phyloP scores from a whole-genome alignment of 2,113 vertebrate species.

The Psilopogon haemacephalus region DNA sequence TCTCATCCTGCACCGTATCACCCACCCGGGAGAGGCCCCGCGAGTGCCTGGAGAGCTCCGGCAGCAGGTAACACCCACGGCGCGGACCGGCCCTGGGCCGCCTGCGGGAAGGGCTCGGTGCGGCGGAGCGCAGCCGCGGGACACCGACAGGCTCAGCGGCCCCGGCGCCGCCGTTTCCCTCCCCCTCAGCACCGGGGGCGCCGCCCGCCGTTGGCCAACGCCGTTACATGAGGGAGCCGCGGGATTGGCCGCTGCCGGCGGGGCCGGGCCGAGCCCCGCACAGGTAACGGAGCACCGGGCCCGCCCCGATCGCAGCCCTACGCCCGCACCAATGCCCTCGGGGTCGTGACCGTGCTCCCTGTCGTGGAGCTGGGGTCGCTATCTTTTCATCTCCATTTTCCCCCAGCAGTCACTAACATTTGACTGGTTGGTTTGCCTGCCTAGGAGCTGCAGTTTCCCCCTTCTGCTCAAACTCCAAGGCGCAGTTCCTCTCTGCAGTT shows the following conservation, averaged over 20 bases:
- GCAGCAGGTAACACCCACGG: neutral
- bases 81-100: neutral
- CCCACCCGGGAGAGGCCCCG: neutral
- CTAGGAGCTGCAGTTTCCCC: neutral
- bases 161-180: neutral
- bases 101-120: neutral
- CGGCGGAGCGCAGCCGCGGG: neutral
- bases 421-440: neutral
- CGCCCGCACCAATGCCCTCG: neutral
- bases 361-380: neutral
- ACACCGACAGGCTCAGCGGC: neutral
- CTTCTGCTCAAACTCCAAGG: neutral
- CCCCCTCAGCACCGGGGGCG: fast-evolving
- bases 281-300: neutral
- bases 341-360: neutral
- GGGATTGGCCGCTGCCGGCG: neutral
- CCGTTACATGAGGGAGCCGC: neutral
- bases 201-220: neutral
- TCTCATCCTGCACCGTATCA: neutral
- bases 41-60: neutral
- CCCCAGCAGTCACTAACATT: neutral
- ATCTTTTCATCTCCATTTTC: neutral
- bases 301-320: too few relatives aligned
- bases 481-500: neutral
- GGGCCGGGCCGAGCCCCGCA: too few relatives aligned